A percentile compares a stretch with the other conserved stretches of the same genome.
These are phyloP conservation scores for Aleiodes leptofemur DNA, from an alignment of 2,888 invertebrate genomes.

Conservation along the genomic window DNA sequence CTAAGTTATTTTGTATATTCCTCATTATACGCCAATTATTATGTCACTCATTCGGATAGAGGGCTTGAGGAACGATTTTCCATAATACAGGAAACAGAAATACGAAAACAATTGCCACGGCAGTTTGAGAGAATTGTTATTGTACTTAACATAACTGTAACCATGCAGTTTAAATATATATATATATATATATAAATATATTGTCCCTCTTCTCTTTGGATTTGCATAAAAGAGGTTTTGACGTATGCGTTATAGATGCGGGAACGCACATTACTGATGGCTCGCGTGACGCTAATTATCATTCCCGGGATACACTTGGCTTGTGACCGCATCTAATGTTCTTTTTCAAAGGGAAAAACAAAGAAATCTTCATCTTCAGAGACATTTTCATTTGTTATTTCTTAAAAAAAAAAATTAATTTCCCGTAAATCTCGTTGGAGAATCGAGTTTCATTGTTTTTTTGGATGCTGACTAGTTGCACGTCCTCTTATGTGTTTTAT, in stretches of 20 bases:
- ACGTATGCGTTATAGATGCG: constrained; percentile 51
- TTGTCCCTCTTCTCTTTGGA: constrained; percentile 48
- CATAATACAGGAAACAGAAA: constrained; percentile 46
- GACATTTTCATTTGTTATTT: background rate
- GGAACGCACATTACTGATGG: constrained; percentile 48
- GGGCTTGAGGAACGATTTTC: constrained; percentile 40
- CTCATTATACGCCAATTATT: constrained; percentile 42
- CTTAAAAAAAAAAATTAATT: too few relatives aligned
- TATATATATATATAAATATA: constrained; percentile 50
- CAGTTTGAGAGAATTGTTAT: constrained; percentile 7
- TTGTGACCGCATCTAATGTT: constrained; percentile 41
- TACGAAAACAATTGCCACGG: constrained; percentile 38
- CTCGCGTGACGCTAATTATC: constrained; percentile 62
- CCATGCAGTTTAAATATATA: constrained; percentile 11
- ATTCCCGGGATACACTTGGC: constrained; percentile 50
- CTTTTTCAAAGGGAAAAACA: constrained; percentile 16
- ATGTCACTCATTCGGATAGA: constrained; percentile 35
- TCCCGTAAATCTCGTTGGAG: too few relatives aligned
- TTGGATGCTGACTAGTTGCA: too few relatives aligned
- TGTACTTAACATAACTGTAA: constrained; percentile 21
- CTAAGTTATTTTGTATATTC: constrained; percentile 17
- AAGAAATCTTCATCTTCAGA: constrained; percentile 3
- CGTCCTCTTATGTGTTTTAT: too few relatives aligned
- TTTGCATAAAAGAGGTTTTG: constrained; percentile 55
- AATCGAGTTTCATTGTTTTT: too few relatives aligned